These are phyloP conservation scores for Drosophila maculinotata DNA, from an alignment of 2,888 invertebrate genomes.

Conservation along the genomic window DNA sequence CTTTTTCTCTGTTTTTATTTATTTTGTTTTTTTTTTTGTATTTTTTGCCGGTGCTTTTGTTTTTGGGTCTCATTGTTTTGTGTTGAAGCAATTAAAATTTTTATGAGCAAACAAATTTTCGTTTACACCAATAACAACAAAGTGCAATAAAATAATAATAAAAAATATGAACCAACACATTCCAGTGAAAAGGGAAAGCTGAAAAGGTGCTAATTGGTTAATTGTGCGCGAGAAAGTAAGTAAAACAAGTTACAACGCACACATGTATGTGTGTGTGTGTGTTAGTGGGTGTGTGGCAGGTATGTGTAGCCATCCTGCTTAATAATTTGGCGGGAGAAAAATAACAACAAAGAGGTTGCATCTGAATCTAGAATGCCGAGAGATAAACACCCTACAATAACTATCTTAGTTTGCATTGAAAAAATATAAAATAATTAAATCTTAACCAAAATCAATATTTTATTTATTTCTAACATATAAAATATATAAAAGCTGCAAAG, in stretches of 20 bases:
- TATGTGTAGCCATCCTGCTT: conserved; percentile 11
- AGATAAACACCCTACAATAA: not conserved
- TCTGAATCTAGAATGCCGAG: not conserved
- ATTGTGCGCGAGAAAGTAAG: conserved; percentile 55
- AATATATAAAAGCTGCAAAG: not conserved
- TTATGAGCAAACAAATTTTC: conserved; percentile 78
- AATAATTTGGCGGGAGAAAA: conserved; percentile 53
- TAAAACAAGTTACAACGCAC: conserved; percentile 5
- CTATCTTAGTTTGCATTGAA: no score
- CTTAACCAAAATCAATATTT: no score
- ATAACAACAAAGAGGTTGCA: conserved; percentile 4
- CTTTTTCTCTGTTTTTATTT: conserved; percentile 20
- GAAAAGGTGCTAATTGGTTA: conserved; percentile 74
- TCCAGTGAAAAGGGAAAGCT: conserved; percentile 25
- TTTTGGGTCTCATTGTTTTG: conserved; percentile 64
- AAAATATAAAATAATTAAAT: no score
- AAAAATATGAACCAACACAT: conserved; percentile 36
- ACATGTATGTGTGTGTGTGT: not conserved
- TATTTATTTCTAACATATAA: no score
- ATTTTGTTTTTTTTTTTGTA: conserved; percentile 15
- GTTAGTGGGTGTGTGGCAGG: not conserved
- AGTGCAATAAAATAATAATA: conserved; percentile 64
- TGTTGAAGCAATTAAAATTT: conserved; percentile 76
- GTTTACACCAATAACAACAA: conserved; percentile 69
- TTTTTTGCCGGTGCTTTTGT: conserved; percentile 27